Evolutionary conservation across 2,888 invertebrate genomes (phyloP).

Genomic region (Caenorhabditis macrosperma): DNA sequence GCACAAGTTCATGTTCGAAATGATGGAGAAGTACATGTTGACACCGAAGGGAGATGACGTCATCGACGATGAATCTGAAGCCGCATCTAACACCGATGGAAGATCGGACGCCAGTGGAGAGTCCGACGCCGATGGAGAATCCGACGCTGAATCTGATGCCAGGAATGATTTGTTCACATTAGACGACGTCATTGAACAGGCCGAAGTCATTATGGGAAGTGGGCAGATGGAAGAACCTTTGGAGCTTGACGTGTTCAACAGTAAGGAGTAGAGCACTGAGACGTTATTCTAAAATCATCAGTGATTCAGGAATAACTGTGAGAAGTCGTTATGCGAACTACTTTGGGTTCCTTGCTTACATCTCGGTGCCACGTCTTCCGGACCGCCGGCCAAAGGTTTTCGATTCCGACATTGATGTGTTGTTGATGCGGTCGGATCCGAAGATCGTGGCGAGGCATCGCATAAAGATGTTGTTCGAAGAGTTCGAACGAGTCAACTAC

Average conservation of each 20-base stretch:
- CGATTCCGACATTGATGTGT: slow-evolving; percentile 8
- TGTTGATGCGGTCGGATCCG: background rate
- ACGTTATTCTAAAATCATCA: background rate
- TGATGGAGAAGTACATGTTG: slow-evolving; percentile 4
- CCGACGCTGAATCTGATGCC: too few species aligned
- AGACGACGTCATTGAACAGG: too few species aligned
- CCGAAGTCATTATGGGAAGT: slow-evolving; percentile 7
- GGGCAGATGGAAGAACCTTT: background rate
- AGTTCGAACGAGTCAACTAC: slow-evolving; percentile 36
- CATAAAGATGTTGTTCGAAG: slow-evolving; percentile 11
- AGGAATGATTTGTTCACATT: too few species aligned
- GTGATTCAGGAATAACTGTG: slow-evolving; percentile 4
- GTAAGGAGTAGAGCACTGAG: background rate
- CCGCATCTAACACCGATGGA: too few species aligned
- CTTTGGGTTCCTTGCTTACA: slow-evolving; percentile 10
- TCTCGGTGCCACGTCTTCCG: background rate
- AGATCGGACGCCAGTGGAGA: too few species aligned
- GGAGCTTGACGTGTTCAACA: background rate
- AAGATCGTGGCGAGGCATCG: slow-evolving; percentile 1
- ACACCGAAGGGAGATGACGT: background rate
- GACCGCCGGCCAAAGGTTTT: slow-evolving; percentile 4
- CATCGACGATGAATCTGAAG: background rate
- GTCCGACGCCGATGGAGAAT: too few species aligned
- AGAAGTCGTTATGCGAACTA: slow-evolving; percentile 11
- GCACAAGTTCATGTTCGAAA: slow-evolving; percentile 27